These are phyloP conservation scores for Drosophila hydei DNA, from an alignment of 1,140 invertebrate species.

Conservation along the genomic window DNA sequence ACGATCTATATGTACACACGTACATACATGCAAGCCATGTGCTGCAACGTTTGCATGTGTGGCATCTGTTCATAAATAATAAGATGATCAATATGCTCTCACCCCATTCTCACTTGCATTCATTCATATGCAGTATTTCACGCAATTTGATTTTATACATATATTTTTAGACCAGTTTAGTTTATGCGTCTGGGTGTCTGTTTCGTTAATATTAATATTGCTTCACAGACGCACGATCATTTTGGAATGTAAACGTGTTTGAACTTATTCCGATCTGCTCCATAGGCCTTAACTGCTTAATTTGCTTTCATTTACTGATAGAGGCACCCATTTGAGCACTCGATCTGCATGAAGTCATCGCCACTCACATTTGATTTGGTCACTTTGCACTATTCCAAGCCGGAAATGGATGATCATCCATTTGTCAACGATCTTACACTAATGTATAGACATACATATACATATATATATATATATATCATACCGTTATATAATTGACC, in stretches of 20 bases:
- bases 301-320: conserved; percentile 19
- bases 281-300: background rate
- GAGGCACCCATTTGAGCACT: conserved; percentile 7
- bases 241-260: too few species aligned
- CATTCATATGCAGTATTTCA: conserved; percentile 34
- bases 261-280: background rate
- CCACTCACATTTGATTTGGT: background rate
- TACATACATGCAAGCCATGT: background rate
- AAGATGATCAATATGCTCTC: conserved; percentile 29
- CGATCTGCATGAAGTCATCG: conserved; percentile 36
- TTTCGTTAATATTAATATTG: background rate
- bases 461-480: background rate
- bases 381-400: conserved; percentile 15
- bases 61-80: conserved; percentile 15
- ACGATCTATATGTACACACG: conserved; percentile 5
- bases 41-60: background rate
- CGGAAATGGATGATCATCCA: conserved; percentile 64
- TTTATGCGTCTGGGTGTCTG: conserved; percentile 27
- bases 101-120: background rate
- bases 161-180: conserved; percentile 33
- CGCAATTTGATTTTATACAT: conserved; percentile 10
- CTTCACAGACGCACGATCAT: too few species aligned
- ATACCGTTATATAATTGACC: conserved; percentile 66
- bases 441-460: background rate
- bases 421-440: conserved; percentile 7